Percentiles rank a stretch among this genome's conserved stretches.
Evolutionary conservation across 2,797 vertebrate genomes (phyloP).

Genomic region (Anas acuta): DNA sequence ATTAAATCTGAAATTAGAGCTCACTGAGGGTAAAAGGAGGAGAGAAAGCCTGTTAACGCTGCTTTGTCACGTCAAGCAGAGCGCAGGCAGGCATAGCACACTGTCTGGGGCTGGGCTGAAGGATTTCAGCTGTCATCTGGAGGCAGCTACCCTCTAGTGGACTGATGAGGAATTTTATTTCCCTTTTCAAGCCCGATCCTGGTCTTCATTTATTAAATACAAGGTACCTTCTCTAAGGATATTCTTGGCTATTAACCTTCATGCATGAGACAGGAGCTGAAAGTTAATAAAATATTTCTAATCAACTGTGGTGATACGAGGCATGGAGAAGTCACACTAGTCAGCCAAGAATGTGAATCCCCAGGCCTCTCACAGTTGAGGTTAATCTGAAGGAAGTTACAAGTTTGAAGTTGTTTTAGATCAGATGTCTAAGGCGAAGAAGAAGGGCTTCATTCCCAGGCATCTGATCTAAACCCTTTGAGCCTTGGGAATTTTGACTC

Average conservation of each 20-base stretch:
- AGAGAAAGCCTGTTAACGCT: not conserved
- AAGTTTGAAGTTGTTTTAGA: conserved; percentile 45
- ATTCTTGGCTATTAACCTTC: conserved; percentile 68
- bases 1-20: conserved; percentile 40
- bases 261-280: conserved; percentile 56
- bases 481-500: conserved; percentile 49
- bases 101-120: not conserved
- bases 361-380: conserved; percentile 58
- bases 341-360: conserved; percentile 68
- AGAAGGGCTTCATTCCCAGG: conserved; percentile 55
- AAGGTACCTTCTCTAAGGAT: conserved; percentile 18
- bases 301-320: conserved; percentile 61
- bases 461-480: conserved; percentile 48
- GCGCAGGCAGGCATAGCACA: not conserved
- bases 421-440: conserved; percentile 35
- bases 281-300: conserved; percentile 75
- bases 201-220: conserved; percentile 26
- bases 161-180: conserved; percentile 53
- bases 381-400: conserved; percentile 42
- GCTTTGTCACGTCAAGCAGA: not conserved
- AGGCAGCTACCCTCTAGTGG: conserved; percentile 76
- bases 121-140: not conserved
- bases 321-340: conserved; percentile 48
- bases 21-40: not conserved
- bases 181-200: not conserved